phyloP scores from a whole-genome alignment of 2,113 vertebrate genomes.

The Ailurus styani region DNA sequence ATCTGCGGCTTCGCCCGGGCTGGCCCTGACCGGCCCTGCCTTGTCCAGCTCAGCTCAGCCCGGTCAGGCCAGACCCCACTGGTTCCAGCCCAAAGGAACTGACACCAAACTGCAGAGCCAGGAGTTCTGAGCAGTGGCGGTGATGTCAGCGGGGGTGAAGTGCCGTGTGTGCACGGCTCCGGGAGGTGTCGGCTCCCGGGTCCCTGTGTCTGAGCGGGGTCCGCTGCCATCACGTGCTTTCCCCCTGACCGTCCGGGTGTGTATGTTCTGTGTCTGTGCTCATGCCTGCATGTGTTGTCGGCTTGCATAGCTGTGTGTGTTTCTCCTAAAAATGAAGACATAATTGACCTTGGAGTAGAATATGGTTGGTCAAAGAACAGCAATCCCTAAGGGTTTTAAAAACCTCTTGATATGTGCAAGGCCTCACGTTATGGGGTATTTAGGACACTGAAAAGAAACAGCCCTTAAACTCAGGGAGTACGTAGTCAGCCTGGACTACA shows the following conservation, averaged over 20 bases:
- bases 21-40: not conserved
- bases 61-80: not conserved
- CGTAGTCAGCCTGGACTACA: not conserved
- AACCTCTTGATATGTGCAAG: not conserved
- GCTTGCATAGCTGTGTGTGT: not conserved
- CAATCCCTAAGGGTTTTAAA: not conserved
- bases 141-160: not conserved
- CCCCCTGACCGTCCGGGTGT: not conserved
- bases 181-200: not conserved
- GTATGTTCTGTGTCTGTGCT: not conserved
- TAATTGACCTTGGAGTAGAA: not conserved
- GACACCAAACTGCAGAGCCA: not conserved
- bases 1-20: slow-evolving; percentile 12
- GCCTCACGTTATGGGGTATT: not conserved
- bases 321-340: not conserved
- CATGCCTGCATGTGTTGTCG: not conserved
- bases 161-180: accelerated
- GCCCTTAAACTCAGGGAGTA: not conserved
- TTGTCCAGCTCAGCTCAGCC: not conserved
- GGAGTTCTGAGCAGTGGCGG: not conserved
- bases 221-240: accelerated
- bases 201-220: not conserved
- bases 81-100: not conserved
- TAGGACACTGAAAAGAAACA: not conserved
- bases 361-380: not conserved